Evolutionary conservation across 1,140 invertebrate genomes (phyloP).

Genomic region (Polypedilum vanderplanki): DNA sequence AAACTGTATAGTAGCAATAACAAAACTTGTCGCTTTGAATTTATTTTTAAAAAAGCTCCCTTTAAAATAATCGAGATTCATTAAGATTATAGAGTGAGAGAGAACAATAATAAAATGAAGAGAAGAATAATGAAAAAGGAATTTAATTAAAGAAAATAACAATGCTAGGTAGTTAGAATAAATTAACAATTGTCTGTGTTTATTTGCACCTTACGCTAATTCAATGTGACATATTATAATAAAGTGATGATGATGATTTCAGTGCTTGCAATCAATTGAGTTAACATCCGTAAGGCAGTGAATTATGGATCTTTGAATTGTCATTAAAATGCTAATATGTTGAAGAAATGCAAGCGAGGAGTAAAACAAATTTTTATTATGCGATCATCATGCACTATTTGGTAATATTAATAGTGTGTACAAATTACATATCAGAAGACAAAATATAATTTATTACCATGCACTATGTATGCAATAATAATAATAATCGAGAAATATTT

Average conservation of each 20-base stretch:
- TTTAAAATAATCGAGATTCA: no score
- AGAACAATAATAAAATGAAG: no score
- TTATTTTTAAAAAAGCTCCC: no score
- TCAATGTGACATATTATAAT: slow-evolving; percentile 13
- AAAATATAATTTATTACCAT: neutral
- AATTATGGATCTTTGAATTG: slow-evolving; percentile 2
- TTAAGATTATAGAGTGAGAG: no score
- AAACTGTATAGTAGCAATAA: no score
- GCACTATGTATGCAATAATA: neutral
- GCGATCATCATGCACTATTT: neutral
- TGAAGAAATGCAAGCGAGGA: neutral
- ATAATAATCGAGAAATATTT: no score
- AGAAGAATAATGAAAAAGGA: no score
- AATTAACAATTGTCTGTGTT: no score
- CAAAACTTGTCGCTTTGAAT: no score
- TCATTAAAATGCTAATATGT: neutral
- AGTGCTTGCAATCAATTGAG: neutral
- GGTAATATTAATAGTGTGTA: slow-evolving; percentile 6
- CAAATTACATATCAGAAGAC: neutral
- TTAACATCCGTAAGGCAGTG: neutral
- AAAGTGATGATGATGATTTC: neutral
- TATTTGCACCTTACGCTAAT: slow-evolving; percentile 16
- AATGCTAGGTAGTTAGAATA: no score
- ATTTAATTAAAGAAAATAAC: no score
- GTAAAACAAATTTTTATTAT: neutral